Evolutionary conservation across 2,888 invertebrate species (phyloP).

Genomic region (Holacanthella duospinosa): DNA sequence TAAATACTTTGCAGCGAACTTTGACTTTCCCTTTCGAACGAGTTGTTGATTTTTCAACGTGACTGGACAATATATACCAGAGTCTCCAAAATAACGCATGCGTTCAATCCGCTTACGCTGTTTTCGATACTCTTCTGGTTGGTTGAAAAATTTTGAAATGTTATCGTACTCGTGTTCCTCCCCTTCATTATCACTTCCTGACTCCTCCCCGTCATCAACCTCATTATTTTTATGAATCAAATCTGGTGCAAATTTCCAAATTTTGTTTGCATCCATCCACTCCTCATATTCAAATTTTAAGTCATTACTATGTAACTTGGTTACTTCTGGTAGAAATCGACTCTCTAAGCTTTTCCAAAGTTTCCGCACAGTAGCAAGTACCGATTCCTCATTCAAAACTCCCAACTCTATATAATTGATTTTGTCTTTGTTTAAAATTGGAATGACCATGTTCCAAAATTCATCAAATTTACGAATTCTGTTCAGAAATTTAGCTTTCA

Average conservation of each 20-base stretch:
- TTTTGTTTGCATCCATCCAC: slow-evolving; percentile 6
- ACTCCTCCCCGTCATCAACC: slow-evolving; percentile 44
- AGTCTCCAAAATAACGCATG: slow-evolving; percentile 49
- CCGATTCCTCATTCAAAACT: slow-evolving; percentile 17
- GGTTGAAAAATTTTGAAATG: slow-evolving; percentile 20
- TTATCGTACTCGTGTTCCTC: slow-evolving; percentile 45
- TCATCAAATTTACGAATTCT: slow-evolving; percentile 22
- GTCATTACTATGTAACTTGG: slow-evolving; percentile 16
- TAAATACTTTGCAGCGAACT: slow-evolving; percentile 19
- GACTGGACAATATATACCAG: slow-evolving; percentile 53
- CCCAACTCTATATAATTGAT: slow-evolving; percentile 28
- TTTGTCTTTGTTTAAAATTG: slow-evolving; percentile 22
- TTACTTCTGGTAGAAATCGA: slow-evolving; percentile 18
- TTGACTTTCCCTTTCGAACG: slow-evolving; percentile 49
- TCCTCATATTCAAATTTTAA: slow-evolving; percentile 22
- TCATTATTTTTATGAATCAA: slow-evolving; percentile 41
- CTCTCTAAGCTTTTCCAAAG: slow-evolving; percentile 23
- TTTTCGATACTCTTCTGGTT: slow-evolving; percentile 23
- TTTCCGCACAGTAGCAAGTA: slow-evolving; percentile 10
- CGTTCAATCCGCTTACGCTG: slow-evolving; percentile 15
- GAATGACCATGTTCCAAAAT: slow-evolving; percentile 31
- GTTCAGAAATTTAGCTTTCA: slow-evolving; percentile 19
- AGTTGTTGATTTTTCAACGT: slow-evolving; percentile 48
- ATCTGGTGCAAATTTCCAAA: slow-evolving; percentile 3
- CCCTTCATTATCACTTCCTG: slow-evolving; percentile 45